Percentiles rank a stretch among this genome's conserved stretches.
These are phyloP conservation scores for Uromys caudimaculatus DNA, from an alignment of 2,797 vertebrate genomes.

Conservation along the genomic window DNA sequence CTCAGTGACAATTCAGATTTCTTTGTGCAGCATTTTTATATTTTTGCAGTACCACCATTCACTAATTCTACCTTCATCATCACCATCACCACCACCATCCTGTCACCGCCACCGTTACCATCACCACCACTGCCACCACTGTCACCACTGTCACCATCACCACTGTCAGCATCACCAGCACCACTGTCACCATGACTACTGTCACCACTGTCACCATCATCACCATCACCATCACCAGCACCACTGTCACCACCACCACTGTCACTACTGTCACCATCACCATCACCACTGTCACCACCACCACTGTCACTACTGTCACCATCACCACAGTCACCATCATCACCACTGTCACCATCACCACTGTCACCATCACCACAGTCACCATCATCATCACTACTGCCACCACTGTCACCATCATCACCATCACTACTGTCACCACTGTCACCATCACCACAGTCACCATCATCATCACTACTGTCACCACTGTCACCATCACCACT, in stretches of 20 bases:
- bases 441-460: background rate
- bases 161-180: background rate
- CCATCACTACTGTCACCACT: background rate
- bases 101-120: background rate
- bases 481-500: rapidly evolving
- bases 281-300: background rate
- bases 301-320: background rate
- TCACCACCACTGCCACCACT: background rate
- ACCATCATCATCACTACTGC: background rate
- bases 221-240: rapidly evolving
- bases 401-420: too few relatives aligned
- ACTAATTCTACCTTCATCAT: background rate
- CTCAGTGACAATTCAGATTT: background rate
- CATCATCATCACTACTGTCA: too few relatives aligned
- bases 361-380: too few relatives aligned
- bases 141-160: background rate
- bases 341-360: background rate
- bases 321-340: background rate
- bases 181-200: background rate
- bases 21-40: background rate
- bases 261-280: background rate
- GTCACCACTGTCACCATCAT: rapidly evolving
- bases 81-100: background rate
- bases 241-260: background rate
- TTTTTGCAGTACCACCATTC: background rate